phyloP scores from a whole-genome alignment of 2,113 vertebrate species.

The Pelvicachromis taeniatus region DNA sequence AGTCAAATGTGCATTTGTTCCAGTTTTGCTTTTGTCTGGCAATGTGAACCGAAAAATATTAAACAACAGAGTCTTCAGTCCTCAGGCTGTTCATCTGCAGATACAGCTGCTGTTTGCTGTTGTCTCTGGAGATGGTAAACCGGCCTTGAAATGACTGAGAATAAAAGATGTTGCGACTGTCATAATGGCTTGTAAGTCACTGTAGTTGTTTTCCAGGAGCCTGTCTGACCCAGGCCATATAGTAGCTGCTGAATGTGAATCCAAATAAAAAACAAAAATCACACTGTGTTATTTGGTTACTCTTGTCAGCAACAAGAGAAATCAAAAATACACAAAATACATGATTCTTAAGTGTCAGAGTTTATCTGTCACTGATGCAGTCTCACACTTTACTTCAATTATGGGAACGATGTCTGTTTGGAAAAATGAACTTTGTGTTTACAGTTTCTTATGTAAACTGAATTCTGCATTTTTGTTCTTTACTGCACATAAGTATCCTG shows the following conservation, averaged over 20 bases:
- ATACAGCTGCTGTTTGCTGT: no score
- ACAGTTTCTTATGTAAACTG: neutral
- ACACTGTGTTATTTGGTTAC: neutral
- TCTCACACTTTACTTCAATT: neutral
- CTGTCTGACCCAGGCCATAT: accelerated
- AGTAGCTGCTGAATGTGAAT: neutral
- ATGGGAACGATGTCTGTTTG: accelerated
- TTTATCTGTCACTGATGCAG: neutral
- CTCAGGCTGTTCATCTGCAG: neutral
- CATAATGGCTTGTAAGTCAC: accelerated
- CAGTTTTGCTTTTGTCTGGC: no score
- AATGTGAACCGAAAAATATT: no score
- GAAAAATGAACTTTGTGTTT: neutral
- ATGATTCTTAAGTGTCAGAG: neutral
- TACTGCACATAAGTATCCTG: neutral
- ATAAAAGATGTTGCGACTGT: neutral
- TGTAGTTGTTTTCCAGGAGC: accelerated
- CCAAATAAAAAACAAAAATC: accelerated
- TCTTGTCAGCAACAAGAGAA: neutral
- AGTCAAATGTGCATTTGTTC: no score
- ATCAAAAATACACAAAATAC: accelerated
- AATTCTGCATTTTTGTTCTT: neutral
- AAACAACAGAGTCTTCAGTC: neutral
- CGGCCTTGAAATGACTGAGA: accelerated
- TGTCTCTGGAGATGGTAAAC: neutral